Evolutionary conservation across 2,113 vertebrate species (phyloP), one percentile per base, ranked within the genome.

Genomic region (Grus americana): DNA sequence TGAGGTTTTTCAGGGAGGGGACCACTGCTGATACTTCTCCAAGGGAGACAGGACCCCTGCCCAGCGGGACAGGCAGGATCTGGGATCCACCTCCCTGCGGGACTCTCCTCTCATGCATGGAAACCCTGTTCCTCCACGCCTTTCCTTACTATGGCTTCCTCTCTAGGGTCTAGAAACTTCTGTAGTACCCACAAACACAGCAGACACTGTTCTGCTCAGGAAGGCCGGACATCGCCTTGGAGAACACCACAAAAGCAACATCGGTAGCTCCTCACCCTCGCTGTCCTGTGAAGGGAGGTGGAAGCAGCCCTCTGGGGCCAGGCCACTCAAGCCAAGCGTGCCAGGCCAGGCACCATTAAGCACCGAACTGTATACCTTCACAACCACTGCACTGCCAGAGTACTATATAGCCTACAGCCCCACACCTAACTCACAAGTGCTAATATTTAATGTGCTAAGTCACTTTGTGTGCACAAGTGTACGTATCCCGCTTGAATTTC

Each of bases 231-330:
- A 81, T 10, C 1, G 11, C 50, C 63, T 24, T 26, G 17, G 32
- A 58, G 17, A 79, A 32, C 26, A 59, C 32, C 50, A 62, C 17
- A 38, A 58, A 42, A 40, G 7, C 54, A 52, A 40, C 0, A 2
- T 12, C 26, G 15, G 20, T 4, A 75, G n/a, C 46, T 63, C 44
- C 49, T 82, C 30, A 7, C 11, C 32, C 23, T 38, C 1, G 0
- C 10, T 66, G 54, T 26, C 49, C 52, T 11, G 34, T 10, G 8
- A 42, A 62, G 13, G 32, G 24, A 50, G 38, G 17, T 38, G 24
- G n/a, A 23, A 72, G 32, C 21, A 66, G 46, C 15, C 52, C 52
- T 23, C 23, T 1, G 3, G n/a, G 38, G 17, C 62, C 49, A 55
- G 49, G 46, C 24, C 22, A 12, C 44, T 40, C 32, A 13, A 23